phyloP scores from a whole-genome alignment of 2,113 vertebrate genomes.

The Limanda limanda region DNA sequence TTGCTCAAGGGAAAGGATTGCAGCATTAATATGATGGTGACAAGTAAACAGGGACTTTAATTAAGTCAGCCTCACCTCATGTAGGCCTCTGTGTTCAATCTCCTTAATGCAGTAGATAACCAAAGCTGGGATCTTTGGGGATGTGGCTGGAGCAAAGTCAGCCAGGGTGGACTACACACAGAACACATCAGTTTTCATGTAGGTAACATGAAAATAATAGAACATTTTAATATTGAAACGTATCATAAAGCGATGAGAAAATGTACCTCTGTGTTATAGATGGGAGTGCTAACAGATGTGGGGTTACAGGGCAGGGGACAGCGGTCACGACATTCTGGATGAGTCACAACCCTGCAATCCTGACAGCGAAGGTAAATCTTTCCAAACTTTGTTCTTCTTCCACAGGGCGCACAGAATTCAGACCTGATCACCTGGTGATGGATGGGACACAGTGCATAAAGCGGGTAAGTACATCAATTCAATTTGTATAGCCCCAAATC shows the following conservation, averaged over 20 bases:
- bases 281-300: conserved; percentile 81
- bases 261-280: conserved; percentile 84
- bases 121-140: conserved; percentile 90
- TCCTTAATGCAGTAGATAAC: conserved; percentile 92
- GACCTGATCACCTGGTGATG: conserved; percentile 89
- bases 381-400: conserved; percentile 92
- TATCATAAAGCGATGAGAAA: background rate
- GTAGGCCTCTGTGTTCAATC: conserved; percentile 91
- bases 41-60: conserved; percentile 34
- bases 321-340: conserved; percentile 89
- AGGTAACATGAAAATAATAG: background rate
- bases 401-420: conserved; percentile 89
- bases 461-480: background rate
- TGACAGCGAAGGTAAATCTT: conserved; percentile 91
- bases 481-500: too few relatives aligned
- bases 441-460: background rate
- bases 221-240: background rate
- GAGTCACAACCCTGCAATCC: conserved; percentile 88
- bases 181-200: background rate
- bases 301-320: conserved; percentile 92
- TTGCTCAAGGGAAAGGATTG: conserved; percentile 6
- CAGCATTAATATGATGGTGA: conserved; percentile 10
- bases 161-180: conserved; percentile 85
- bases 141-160: conserved; percentile 87
- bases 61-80: conserved; percentile 82